These are phyloP conservation scores for Triplophysa dalaica DNA, from an alignment of 2,113 vertebrate genomes.

Conservation along the genomic window DNA sequence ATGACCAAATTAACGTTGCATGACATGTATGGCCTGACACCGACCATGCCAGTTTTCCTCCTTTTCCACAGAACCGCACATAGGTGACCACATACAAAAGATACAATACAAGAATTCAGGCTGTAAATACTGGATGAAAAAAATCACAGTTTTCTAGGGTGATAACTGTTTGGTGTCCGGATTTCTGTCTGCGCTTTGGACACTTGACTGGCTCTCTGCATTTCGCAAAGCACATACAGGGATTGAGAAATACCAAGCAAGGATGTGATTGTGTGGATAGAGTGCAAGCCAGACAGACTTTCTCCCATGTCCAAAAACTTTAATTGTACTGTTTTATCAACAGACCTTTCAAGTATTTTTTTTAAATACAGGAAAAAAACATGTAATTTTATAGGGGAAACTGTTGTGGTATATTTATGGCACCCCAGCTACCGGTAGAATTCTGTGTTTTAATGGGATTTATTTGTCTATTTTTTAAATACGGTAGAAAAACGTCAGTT, in stretches of 20 bases:
- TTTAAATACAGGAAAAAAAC: no score
- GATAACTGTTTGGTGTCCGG: neutral
- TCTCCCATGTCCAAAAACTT: no score
- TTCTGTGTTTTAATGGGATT: no score
- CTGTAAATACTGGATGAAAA: neutral
- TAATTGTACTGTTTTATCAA: no score
- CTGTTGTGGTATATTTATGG: no score
- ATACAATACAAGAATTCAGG: neutral
- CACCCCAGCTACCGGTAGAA: no score
- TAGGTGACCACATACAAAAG: neutral
- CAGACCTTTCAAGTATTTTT: no score
- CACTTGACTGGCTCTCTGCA: neutral
- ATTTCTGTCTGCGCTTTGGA: neutral
- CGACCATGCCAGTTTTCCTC: neutral
- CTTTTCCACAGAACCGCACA: neutral
- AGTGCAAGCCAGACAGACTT: neutral
- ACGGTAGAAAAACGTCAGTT: no score
- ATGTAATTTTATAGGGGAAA: no score
- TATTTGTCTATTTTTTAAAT: no score
- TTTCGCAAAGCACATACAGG: neutral
- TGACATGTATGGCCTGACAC: constrained; percentile 9
- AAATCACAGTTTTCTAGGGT: neutral
- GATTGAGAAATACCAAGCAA: neutral
- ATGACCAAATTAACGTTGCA: constrained; percentile 13
- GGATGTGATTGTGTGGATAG: neutral